Percentiles rank a stretch among this genome's conserved stretches.
These are phyloP conservation scores for Bimastos eiseni DNA, from an alignment of 2,888 invertebrate genomes.

Conservation along the genomic window DNA sequence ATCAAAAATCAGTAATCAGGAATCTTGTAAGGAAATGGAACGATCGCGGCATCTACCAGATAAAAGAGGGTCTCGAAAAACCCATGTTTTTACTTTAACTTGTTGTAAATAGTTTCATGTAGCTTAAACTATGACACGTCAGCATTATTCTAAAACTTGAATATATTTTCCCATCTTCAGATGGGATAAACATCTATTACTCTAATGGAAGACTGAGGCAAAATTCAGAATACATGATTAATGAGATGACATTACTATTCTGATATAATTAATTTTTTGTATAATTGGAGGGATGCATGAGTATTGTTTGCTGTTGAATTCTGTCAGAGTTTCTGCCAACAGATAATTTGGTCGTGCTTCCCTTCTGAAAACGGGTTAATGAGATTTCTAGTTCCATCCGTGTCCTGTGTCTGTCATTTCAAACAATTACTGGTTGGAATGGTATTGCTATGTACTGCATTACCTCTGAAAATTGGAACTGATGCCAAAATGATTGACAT, in stretches of 20 bases:
- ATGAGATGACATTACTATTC: background rate
- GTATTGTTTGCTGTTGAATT: slow-evolving; percentile 2
- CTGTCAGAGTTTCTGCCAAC: background rate
- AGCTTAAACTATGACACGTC: too few species aligned
- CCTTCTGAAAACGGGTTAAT: background rate
- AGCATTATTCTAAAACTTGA: too few species aligned
- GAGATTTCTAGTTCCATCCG: background rate
- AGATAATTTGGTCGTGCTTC: background rate
- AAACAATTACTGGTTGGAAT: background rate
- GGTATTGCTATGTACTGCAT: background rate
- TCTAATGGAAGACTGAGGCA: background rate
- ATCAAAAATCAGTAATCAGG: too few species aligned
- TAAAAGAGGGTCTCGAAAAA: too few species aligned
- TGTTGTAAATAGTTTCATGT: too few species aligned
- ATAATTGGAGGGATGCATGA: background rate
- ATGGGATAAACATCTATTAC: too few species aligned
- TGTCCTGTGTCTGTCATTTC: background rate
- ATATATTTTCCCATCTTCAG: too few species aligned
- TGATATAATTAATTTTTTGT: background rate
- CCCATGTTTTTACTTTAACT: too few species aligned
- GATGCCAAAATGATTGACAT: background rate
- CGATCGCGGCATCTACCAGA: too few species aligned
- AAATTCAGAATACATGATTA: background rate
- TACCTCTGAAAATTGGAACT: background rate
- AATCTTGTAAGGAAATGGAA: too few species aligned